Base-by-base conservation (phyloP, 2,888 invertebrate species). In the Leptinotarsa tumamoca region DNA sequence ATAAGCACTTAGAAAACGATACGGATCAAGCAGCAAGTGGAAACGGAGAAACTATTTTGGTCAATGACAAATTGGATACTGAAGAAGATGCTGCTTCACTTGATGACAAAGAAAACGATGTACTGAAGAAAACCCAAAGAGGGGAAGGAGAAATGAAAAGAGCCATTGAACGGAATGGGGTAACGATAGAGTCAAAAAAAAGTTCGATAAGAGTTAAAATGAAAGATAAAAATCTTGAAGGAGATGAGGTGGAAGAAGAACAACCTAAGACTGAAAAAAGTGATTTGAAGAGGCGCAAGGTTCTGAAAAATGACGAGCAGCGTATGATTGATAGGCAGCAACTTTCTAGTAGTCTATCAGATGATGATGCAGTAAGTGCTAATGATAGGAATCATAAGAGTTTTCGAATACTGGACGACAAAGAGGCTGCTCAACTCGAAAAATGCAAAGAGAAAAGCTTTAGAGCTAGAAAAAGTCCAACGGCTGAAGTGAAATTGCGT, bases 331-430 rank as follows among this genome's bases (percentile, higher is more conserved):
- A 67, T 72, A 71, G 1, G n/a, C 17, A 43, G 63, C 63, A 63
- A 18, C 10, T 10, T 49, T 68, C 56, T 21, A 74, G 71, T 21
- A 73, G 80, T 76, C 74, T 75, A 49, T 80, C 82, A 4, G 81
- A 82, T 14, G 80, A 80, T 51, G 80, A 80, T 51, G 76, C 50
- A 77, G 76, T 71, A 74, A 15, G 23, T 27, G 78, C 79, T 4
- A 80, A 78, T 7, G 73, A 79, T 74, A 83, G 83, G 80, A 79
- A 84, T 27, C 87, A 87, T 68, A 85, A 84, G 79, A 88, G 88
- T 76, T 88, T 88, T 75, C 85, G 86, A 69, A 82, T 88, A 18
- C 79, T 88, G 5, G 84, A 86, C 43, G 86, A 86, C 33, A 77
- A 81, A 72, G 84, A 84, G 75, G 71, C 79, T 1, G 78, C 80